phyloP scores from a whole-genome alignment of 2,888 invertebrate species.

The Ochropleura plecta region DNA sequence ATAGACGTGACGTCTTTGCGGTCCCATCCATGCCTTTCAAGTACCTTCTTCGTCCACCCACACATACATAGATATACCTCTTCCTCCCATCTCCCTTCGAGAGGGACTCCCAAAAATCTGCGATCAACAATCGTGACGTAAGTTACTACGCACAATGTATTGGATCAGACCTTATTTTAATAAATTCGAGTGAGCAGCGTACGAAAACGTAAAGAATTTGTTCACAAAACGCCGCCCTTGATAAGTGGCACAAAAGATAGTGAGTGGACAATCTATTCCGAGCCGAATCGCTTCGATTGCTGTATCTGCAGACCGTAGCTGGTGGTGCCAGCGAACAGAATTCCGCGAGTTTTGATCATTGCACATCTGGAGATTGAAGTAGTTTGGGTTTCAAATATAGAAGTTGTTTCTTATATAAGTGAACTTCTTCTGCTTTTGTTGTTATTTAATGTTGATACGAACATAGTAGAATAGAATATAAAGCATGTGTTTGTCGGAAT shows the following conservation, averaged over 20 bases:
- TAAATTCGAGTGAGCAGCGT: conserved; percentile 70
- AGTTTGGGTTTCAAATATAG: too few relatives aligned
- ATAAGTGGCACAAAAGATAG: conserved; percentile 74
- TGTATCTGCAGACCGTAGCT: conserved; percentile 69
- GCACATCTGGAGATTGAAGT: too few relatives aligned
- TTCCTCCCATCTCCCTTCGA: conserved; percentile 14
- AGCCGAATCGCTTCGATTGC: conserved; percentile 71
- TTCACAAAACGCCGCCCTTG: conserved; percentile 70
- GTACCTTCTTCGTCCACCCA: neutral
- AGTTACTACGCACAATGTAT: conserved; percentile 66
- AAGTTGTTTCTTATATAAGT: too few relatives aligned
- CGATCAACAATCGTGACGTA: conserved; percentile 63
- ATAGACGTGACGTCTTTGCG: neutral
- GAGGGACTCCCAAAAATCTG: conserved; percentile 40
- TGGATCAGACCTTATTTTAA: conserved; percentile 69
- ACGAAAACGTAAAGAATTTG: conserved; percentile 72
- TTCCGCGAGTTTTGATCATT: conserved; percentile 3
- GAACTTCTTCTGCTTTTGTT: too few relatives aligned
- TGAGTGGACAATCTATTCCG: conserved; percentile 74
- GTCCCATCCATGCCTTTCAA: neutral
- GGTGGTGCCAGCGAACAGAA: conserved; percentile 30
- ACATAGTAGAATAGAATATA: too few relatives aligned
- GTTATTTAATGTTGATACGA: too few relatives aligned
- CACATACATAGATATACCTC: neutral
- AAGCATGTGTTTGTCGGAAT: too few relatives aligned